Evolutionary conservation across 30 jellyfish, hydroid and myxozoan species (phyloP), one percentile per base, ranked within the genome.

Genomic region (Aurelia sp.): DNA sequence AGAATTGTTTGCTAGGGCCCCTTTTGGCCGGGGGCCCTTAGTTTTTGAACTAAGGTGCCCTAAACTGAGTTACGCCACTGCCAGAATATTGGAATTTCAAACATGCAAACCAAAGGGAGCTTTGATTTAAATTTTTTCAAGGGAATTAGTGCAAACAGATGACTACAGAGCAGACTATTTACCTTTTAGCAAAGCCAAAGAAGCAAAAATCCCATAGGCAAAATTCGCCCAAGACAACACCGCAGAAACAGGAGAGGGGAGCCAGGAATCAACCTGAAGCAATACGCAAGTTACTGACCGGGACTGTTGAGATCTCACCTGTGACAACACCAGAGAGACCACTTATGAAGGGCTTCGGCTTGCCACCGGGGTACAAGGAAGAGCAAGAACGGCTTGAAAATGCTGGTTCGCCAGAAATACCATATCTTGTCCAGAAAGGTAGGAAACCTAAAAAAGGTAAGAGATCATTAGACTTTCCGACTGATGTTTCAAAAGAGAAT

Each of bases 181-280:
- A 9, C 47, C 0, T 74, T 55, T 15, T n/a, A 74, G 86, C 61
- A 53, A 74, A 57, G 23, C 16, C 73, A 11, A 31, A 53, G 62
- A 74, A 74, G 61, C 30, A 21, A 30, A 22, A 9, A 20, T 63
- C 37, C 0, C 58, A 74, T n/a, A 66, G 35, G 68, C 53, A 47
- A 71, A 71, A 47, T 18, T 44, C 55, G 55, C 55, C 55, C 15
- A 44, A 44, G 55, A 64, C 18, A 70, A 17, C 61, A 40, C 22
- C 61, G 3, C 63, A 70, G 62, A 62, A 37, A 78, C 40, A 35
- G 16, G 55, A 44, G 12, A 65, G 21, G 60, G 50, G 20, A 47
- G 48, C 73, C 41, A 75, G 53, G 7, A 50, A 66, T 17, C 98
- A 92, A 74, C 96, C 96, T 11, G 98, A 92, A 74, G 98, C 96